These are phyloP conservation scores for Paragorgia papillata DNA, from an alignment of 92 coral and sea anemone genomes.

Conservation along the genomic window DNA sequence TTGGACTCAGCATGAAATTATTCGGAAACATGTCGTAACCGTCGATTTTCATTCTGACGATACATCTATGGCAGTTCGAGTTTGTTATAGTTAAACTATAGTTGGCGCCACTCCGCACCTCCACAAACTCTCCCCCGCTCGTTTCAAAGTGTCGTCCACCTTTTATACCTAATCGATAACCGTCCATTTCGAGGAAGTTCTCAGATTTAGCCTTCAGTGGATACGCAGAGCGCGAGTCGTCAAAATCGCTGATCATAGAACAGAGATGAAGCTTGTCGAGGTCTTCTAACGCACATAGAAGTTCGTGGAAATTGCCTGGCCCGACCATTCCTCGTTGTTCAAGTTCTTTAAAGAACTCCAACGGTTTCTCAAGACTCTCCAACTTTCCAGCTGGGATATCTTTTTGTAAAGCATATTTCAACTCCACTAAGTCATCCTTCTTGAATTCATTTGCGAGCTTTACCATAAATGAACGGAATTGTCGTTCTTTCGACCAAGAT, in stretches of 20 bases:
- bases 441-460: background rate
- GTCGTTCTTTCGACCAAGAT: too few species aligned
- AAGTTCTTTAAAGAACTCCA: constrained; percentile 1
- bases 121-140: background rate
- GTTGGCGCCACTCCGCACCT: background rate
- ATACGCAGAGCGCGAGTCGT: background rate
- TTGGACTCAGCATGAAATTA: background rate
- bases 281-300: background rate
- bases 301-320: background rate
- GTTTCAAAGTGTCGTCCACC: constrained; percentile 2
- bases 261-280: background rate
- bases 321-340: constrained; percentile 1
- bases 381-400: background rate
- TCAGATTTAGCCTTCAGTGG: background rate
- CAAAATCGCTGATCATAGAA: background rate
- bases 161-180: background rate
- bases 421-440: background rate
- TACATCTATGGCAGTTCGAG: background rate
- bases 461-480: background rate
- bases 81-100: background rate
- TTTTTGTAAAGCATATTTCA: background rate
- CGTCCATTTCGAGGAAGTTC: background rate
- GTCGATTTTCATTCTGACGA: background rate
- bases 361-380: background rate
- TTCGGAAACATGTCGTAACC: background rate